These are phyloP conservation scores for Hemitrygon akajei DNA, from an alignment of 2,797 vertebrate genomes.

Conservation along the genomic window DNA sequence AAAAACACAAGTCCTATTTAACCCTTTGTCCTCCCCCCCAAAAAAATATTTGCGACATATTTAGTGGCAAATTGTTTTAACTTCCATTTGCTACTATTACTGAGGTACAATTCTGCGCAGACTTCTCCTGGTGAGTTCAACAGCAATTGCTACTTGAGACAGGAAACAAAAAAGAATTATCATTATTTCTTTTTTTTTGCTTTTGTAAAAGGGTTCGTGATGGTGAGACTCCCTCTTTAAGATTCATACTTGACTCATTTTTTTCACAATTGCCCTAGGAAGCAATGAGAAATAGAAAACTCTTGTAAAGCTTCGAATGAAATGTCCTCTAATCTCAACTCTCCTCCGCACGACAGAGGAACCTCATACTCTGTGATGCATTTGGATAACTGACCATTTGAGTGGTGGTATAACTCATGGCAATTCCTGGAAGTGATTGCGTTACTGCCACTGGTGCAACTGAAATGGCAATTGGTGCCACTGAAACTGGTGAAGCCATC, in stretches of 20 bases:
- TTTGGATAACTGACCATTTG: slow-evolving; percentile 96
- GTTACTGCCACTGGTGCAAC: slow-evolving; percentile 91
- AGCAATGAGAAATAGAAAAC: background rate
- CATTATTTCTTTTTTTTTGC: slow-evolving; percentile 70
- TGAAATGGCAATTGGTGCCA: slow-evolving; percentile 87
- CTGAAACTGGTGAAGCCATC: slow-evolving; percentile 88
- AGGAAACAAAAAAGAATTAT: slow-evolving; percentile 81
- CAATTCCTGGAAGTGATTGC: slow-evolving; percentile 81
- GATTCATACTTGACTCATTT: background rate
- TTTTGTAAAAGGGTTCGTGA: slow-evolving; percentile 49
- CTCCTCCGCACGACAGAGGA: slow-evolving; percentile 69
- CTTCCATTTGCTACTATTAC: slow-evolving; percentile 16
- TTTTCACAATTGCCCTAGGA: slow-evolving; percentile 15
- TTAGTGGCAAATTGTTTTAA: background rate
- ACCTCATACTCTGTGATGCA: slow-evolving; percentile 93
- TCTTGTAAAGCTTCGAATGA: background rate
- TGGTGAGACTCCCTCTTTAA: slow-evolving; percentile 94
- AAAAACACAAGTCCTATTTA: slow-evolving; percentile 6
- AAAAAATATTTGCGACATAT: background rate
- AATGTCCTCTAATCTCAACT: slow-evolving; percentile 13
- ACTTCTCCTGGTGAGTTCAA: slow-evolving; percentile 60
- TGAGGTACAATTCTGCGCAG: slow-evolving; percentile 59
- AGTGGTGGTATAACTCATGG: slow-evolving; percentile 91
- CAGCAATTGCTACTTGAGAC: slow-evolving; percentile 76
- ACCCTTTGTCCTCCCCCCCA: background rate